A percentile compares a stretch with the other conserved stretches of the same genome.
Conservation (phyloP, 2,888 invertebrate genomes). For the Notodonta ziczac region DNA sequence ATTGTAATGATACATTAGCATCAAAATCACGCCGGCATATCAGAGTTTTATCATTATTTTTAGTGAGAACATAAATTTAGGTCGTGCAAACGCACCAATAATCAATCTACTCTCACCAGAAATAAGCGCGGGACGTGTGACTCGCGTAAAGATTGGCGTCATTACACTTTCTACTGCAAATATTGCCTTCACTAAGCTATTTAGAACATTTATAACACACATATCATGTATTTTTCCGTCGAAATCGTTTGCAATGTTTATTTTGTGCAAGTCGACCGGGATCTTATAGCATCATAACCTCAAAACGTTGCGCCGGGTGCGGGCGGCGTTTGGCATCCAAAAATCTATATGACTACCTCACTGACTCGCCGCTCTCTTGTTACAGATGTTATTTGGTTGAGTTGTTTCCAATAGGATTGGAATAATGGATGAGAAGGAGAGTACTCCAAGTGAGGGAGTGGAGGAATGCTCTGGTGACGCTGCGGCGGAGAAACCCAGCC, state of each 20-base stretch:
- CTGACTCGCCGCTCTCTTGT: constrained; percentile 24
- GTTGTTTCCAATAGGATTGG: constrained; percentile 54
- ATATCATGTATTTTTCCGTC: background rate
- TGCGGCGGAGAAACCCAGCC: constrained; percentile 20
- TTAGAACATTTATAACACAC: background rate
- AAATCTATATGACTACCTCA: constrained; percentile 6
- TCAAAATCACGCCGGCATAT: background rate
- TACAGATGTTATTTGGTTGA: constrained; percentile 63
- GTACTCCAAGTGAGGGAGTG: constrained; percentile 43
- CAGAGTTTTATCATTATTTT: background rate
- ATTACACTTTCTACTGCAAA: constrained; percentile 19
- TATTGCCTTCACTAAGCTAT: constrained; percentile 6
- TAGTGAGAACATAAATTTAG: background rate
- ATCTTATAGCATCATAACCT: constrained; percentile 65
- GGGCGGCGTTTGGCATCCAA: constrained; percentile 38
- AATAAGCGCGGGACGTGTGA: constrained; percentile 79
- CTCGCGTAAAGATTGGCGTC: constrained; percentile 64
- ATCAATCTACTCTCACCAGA: constrained; percentile 16
- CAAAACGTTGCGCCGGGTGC: constrained; percentile 70
- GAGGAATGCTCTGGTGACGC: constrained; percentile 32
- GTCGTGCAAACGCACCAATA: background rate
- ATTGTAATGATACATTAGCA: constrained; percentile 6
- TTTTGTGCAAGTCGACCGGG: constrained; percentile 19
- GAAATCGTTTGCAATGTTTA: constrained; percentile 11
- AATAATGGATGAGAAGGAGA: constrained; percentile 73